Base-by-base conservation (phyloP, 2,113 vertebrate genomes). In the Megaleporinus macrocephalus region DNA sequence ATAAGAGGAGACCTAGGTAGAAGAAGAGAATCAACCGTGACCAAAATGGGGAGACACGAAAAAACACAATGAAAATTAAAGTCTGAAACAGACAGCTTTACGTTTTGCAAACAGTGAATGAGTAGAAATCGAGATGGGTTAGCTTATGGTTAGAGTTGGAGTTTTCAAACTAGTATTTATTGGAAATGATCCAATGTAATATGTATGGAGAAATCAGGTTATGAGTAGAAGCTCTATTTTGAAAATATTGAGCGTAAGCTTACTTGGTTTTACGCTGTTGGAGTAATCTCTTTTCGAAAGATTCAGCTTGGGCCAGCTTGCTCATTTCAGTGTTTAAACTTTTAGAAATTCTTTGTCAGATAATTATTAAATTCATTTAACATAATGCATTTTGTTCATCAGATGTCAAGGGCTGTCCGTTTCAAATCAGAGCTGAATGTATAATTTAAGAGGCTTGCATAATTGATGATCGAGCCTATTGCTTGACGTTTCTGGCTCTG, bases 351-450 rank as follows among this genome's bases (percentile, higher is more conserved):
- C n/a, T n/a, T 70, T 44, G 20, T 70, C 36, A 22, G 66, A 24
- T 70, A 70, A 70, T 70, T 70, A 44, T 22, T 68, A n/a, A 36
- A 41, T 70, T 44, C 66, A 24, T 70, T 70, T 24, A 70, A 70
- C 66, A 70, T 41, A 70, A 70, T 70, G 66, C 66, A 41, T 70
- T 70, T 70, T 44, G 66, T 44, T 70, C 66, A 44, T 70, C 66
- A 44, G 36, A 41, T 70, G 36, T 70, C 66, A 44, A n/a, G 15
- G 20, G 33, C 66, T 70, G 66, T 70, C 66, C 66, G 33, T 70
- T 41, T 44, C 66, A 24, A n/a, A 44, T 44, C 57, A 61, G 66
- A 70, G 33, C 5, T n/a, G 66, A 70, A 70, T 70, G 24, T 24
- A 70, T 70, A 70, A 70, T 44, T 33, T 27, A 22, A n/a, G 22